These are phyloP conservation scores for Sprattus sprattus DNA, from an alignment of 2,113 vertebrate genomes.

Conservation along the genomic window DNA sequence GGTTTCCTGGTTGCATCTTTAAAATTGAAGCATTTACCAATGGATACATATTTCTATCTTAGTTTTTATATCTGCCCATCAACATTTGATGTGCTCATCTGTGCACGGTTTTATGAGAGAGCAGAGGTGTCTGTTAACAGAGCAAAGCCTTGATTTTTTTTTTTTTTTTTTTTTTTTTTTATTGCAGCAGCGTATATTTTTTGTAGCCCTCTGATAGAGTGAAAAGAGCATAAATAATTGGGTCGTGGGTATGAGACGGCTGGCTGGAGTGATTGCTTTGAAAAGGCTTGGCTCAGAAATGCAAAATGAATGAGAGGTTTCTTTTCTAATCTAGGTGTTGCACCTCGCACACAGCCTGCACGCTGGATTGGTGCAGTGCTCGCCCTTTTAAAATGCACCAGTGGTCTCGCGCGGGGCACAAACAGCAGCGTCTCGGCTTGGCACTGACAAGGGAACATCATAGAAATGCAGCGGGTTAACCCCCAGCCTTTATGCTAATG, in stretches of 20 bases:
- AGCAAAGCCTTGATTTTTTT: neutral
- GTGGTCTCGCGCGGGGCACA: slow-evolving; percentile 33
- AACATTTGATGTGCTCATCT: neutral
- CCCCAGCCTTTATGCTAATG: slow-evolving; percentile 64
- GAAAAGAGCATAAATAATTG: slow-evolving; percentile 66
- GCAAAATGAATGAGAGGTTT: slow-evolving; percentile 61
- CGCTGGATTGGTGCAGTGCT: slow-evolving; percentile 1
- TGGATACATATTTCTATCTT: neutral
- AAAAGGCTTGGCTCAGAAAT: slow-evolving; percentile 46
- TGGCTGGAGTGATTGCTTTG: slow-evolving; percentile 60
- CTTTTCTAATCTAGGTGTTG: slow-evolving; percentile 61
- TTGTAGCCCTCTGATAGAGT: slow-evolving; percentile 32
- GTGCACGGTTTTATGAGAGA: neutral
- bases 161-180: neutral
- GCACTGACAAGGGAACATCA: slow-evolving; percentile 48
- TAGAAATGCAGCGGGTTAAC: slow-evolving; percentile 51
- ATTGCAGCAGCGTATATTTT: slow-evolving; percentile 13
- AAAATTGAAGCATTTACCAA: neutral
- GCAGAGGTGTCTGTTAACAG: slow-evolving; percentile 15
- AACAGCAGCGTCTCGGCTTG: slow-evolving; percentile 5
- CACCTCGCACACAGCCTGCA: slow-evolving; percentile 12
- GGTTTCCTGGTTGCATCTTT: neutral
- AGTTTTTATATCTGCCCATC: neutral
- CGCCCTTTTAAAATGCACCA: slow-evolving; percentile 49
- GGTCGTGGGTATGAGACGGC: slow-evolving; percentile 70